A percentile compares a stretch with the other conserved stretches of the same genome.
Conservation (phyloP, 2,888 invertebrate genomes). For the Lepidochitona cinerea region DNA sequence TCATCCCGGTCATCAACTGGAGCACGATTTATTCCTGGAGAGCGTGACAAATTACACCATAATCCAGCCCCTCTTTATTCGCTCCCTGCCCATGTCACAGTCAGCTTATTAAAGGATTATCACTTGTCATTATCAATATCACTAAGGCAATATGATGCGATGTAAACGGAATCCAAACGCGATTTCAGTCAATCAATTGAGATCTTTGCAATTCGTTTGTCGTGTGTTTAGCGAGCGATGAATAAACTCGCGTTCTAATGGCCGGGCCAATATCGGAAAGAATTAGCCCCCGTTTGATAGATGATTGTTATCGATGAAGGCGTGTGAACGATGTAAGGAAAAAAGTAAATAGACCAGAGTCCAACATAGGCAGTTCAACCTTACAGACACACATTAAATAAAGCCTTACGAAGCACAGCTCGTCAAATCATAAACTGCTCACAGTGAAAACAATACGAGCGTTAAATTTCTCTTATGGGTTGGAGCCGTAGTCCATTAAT, state of each 20-base stretch:
- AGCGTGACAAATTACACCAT: not conserved
- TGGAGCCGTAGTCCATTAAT: too few relatives aligned
- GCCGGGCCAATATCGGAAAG: too few relatives aligned
- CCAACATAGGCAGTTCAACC: too few relatives aligned
- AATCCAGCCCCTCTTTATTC: not conserved
- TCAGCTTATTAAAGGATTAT: not conserved
- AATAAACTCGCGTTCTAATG: not conserved
- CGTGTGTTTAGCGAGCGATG: not conserved
- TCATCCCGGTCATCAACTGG: not conserved
- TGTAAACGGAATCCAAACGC: not conserved
- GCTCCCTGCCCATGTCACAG: not conserved
- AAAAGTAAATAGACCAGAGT: too few relatives aligned
- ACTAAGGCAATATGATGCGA: not conserved
- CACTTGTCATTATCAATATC: slow-evolving; percentile 1
- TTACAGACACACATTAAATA: too few relatives aligned
- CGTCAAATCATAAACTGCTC: too few relatives aligned
- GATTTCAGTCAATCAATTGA: slow-evolving; percentile 1
- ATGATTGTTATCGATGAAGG: too few relatives aligned
- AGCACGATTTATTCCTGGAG: not conserved
- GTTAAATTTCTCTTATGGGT: too few relatives aligned
- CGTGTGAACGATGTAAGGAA: too few relatives aligned
- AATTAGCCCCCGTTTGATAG: too few relatives aligned
- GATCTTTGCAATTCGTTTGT: not conserved
- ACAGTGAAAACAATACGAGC: too few relatives aligned
- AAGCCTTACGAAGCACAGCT: too few relatives aligned